A percentile compares a stretch with the other conserved stretches of the same genome.
phyloP scores from a whole-genome alignment of 2,888 invertebrate genomes.

The Pterostichus madidus region DNA sequence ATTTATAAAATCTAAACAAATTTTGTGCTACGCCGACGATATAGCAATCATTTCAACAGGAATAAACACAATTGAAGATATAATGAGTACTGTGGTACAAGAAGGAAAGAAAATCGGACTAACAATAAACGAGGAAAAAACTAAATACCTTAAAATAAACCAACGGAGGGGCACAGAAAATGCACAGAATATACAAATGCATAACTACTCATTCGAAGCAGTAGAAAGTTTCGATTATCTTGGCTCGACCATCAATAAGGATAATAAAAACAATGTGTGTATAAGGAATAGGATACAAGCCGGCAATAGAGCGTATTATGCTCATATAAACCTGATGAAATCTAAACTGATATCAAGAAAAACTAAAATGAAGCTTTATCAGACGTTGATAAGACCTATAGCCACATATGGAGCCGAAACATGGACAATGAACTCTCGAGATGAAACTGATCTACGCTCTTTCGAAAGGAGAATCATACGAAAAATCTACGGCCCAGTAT shows the following conservation, averaged over 20 bases:
- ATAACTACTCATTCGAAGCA: constrained; percentile 30
- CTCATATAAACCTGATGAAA: neutral
- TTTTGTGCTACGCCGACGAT: no score
- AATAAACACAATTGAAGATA: no score
- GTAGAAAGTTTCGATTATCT: constrained; percentile 51
- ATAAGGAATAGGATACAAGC: constrained; percentile 1
- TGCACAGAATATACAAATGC: constrained; percentile 7
- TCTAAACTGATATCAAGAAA: neutral
- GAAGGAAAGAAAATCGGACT: constrained; percentile 42
- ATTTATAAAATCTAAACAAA: no score
- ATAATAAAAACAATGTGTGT: neutral
- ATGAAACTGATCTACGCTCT: neutral
- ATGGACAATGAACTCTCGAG: no score
- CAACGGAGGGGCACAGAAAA: neutral
- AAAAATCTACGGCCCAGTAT: no score
- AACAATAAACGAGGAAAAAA: constrained; percentile 44
- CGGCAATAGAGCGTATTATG: neutral
- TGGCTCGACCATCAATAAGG: constrained; percentile 13
- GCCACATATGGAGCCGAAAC: neutral
- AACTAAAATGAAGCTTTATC: constrained; percentile 3
- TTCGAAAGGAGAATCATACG: neutral
- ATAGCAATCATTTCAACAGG: no score
- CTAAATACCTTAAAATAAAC: constrained; percentile 32
- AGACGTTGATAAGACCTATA: neutral
- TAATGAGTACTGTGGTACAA: neutral